Percentiles rank a stretch among this genome's conserved stretches.
Conservation (phyloP, 2,797 vertebrate species). For the Poliocrania exsul region DNA sequence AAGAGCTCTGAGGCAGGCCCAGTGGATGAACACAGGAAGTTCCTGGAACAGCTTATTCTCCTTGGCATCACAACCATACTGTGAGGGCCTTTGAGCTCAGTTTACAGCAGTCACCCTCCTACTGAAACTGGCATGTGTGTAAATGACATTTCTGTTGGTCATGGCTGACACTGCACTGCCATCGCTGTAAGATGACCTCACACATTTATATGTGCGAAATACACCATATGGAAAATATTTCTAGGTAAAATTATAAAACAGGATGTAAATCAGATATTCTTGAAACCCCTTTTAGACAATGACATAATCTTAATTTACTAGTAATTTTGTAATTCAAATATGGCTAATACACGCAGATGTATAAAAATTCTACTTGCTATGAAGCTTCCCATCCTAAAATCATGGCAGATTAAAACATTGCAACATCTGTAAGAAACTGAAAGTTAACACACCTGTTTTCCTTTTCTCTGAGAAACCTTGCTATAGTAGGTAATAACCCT, state of each 20-base stretch:
- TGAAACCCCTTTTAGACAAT: not conserved
- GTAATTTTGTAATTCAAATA: not conserved
- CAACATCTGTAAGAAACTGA: not conserved
- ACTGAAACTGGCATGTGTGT: not conserved
- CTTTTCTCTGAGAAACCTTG: not conserved
- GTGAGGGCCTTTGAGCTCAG: not conserved
- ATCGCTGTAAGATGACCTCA: not conserved
- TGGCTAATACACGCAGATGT: not conserved
- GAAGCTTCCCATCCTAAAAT: not conserved
- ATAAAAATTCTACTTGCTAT: not conserved
- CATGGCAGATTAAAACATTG: not conserved
- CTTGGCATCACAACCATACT: not conserved
- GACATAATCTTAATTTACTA: not conserved
- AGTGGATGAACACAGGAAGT: not conserved
- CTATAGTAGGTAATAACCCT: not conserved
- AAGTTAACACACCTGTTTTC: not conserved
- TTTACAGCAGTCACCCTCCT: not conserved
- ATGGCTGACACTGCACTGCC: not conserved
- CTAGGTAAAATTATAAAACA: not conserved
- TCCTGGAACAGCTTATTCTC: not conserved
- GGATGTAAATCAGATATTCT: not conserved
- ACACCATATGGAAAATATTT: not conserved
- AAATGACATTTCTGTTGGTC: not conserved
- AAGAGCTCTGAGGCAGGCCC: not conserved
- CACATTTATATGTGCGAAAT: not conserved